These are phyloP conservation scores for Calypte anna DNA, from an alignment of 2,113 vertebrate genomes.

Conservation along the genomic window DNA sequence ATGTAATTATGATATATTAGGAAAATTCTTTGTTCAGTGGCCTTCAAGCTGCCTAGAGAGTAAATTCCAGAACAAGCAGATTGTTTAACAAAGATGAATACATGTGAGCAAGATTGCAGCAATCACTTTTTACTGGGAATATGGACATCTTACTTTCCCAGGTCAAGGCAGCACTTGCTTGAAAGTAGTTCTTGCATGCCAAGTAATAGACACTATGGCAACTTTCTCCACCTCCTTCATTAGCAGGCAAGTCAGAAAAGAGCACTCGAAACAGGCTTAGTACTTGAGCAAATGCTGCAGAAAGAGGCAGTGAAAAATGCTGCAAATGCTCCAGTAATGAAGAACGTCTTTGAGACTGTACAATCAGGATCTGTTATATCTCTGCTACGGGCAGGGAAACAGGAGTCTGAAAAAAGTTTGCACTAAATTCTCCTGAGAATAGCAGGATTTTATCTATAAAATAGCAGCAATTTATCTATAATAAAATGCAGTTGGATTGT, in stretches of 20 bases:
- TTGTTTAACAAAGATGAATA: constrained; percentile 14
- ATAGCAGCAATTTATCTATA: background rate
- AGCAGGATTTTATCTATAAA: background rate
- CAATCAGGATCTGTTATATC: background rate
- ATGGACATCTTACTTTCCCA: background rate
- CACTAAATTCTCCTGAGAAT: background rate
- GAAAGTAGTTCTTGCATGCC: constrained; percentile 11
- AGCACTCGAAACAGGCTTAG: background rate
- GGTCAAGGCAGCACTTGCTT: constrained; percentile 6
- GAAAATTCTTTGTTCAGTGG: constrained; percentile 53
- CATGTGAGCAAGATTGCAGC: background rate
- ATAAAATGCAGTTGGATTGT: background rate
- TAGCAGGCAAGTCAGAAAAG: constrained; percentile 22
- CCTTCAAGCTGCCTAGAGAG: constrained; percentile 57
- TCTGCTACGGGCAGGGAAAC: background rate
- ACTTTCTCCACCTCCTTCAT: constrained; percentile 42
- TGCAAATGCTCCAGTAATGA: background rate
- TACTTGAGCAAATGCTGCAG: background rate
- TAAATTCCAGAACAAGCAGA: constrained; percentile 18
- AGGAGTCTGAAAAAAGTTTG: background rate
- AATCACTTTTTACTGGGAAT: background rate
- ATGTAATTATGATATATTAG: constrained; percentile 71
- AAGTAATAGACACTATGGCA: background rate
- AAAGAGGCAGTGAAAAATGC: background rate
- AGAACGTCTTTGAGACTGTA: background rate